These are phyloP conservation scores for Origma solitaria DNA, from an alignment of 2,113 vertebrate genomes.

Conservation along the genomic window DNA sequence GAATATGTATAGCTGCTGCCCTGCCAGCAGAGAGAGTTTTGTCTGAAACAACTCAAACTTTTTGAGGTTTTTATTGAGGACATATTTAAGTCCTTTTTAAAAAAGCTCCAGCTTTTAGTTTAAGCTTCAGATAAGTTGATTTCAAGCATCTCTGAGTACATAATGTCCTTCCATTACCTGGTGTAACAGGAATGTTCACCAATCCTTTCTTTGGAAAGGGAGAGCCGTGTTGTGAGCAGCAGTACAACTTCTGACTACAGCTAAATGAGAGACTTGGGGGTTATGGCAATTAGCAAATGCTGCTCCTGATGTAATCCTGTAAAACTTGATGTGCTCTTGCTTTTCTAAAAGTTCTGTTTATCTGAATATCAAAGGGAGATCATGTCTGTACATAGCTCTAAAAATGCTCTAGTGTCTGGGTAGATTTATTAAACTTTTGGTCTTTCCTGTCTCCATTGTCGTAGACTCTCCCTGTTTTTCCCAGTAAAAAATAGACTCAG, in stretches of 20 bases:
- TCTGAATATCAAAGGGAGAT: background rate
- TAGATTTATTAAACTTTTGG: background rate
- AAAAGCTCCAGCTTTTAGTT: background rate
- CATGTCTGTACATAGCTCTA: background rate
- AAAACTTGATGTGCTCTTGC: background rate
- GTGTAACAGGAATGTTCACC: background rate
- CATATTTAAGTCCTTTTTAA: background rate
- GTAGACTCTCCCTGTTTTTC: background rate
- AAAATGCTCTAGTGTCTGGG: background rate
- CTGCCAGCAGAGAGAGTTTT: background rate
- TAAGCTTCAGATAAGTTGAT: background rate
- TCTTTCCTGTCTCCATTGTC: background rate
- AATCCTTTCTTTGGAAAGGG: background rate
- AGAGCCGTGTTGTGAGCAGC: background rate
- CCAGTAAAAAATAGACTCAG: background rate
- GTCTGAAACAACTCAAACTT: background rate
- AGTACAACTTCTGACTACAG: background rate
- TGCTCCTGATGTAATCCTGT: background rate
- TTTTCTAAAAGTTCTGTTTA: background rate
- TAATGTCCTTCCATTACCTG: background rate
- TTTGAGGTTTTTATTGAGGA: background rate
- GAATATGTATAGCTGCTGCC: background rate
- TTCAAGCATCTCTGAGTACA: background rate
- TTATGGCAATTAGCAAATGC: background rate
- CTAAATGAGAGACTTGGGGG: background rate